A percentile compares a stretch with the other conserved stretches of the same genome.
Conservation (phyloP, 1,140 invertebrate genomes). For the Tachypleus tridentatus region DNA sequence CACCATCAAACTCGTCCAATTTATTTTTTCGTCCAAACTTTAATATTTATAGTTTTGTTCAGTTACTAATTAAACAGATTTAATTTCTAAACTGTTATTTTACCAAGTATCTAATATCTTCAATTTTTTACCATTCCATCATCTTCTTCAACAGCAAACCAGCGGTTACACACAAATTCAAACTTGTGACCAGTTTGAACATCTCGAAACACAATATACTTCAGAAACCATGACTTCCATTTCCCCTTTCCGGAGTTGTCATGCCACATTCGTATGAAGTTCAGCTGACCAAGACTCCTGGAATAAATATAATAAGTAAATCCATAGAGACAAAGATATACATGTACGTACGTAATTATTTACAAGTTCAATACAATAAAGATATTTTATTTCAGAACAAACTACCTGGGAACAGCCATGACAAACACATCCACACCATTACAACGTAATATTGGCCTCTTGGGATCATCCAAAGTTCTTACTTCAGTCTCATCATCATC, state of each 20-base stretch:
- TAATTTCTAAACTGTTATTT: too few species aligned
- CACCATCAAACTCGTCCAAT: too few species aligned
- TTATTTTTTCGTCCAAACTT: too few species aligned
- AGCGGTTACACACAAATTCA: conserved; percentile 40
- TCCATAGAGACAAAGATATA: too few species aligned
- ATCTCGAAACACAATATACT: conserved; percentile 40
- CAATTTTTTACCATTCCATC: conserved; percentile 38
- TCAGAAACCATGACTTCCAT: conserved; percentile 42
- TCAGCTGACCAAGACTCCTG: conserved; percentile 40
- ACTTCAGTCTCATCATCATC: conserved; percentile 41
- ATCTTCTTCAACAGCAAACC: conserved; percentile 45
- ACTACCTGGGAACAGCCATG: conserved; percentile 37
- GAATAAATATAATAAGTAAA: conserved; percentile 3
- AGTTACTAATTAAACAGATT: too few species aligned
- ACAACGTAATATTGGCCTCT: conserved; percentile 35
- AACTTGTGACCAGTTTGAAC: conserved; percentile 41
- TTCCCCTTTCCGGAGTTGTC: conserved; percentile 42
- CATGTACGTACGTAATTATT: too few species aligned
- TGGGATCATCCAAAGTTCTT: conserved; percentile 33
- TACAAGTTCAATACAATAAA: not conserved
- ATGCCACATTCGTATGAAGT: conserved; percentile 43
- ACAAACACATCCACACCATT: conserved; percentile 40
- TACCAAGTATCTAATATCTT: too few species aligned
- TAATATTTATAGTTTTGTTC: too few species aligned
- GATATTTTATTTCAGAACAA: not conserved